Conservation (phyloP, 1,140 invertebrate species). For the Drosophila malerkotliana region DNA sequence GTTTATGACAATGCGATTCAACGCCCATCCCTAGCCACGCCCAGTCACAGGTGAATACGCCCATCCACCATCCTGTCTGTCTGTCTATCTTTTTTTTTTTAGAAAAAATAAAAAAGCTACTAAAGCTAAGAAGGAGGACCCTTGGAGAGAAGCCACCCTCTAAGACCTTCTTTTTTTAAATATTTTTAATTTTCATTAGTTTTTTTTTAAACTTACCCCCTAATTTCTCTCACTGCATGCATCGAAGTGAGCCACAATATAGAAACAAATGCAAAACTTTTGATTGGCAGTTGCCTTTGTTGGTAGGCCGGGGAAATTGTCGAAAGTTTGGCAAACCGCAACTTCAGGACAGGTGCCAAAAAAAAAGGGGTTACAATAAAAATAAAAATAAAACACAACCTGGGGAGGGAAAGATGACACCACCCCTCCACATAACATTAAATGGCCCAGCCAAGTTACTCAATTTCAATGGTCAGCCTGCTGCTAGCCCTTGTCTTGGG, state of each 20-base stretch:
- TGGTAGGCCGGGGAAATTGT: conserved; percentile 36
- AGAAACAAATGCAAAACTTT: conserved; percentile 60
- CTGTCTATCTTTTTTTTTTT: neutral
- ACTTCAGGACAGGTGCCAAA: conserved; percentile 64
- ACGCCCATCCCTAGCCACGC: conserved; percentile 18
- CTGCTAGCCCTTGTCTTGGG: neutral
- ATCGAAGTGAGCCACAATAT: conserved; percentile 34
- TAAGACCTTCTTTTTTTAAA: no score
- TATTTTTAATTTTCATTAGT: no score
- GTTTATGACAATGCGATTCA: conserved; percentile 67
- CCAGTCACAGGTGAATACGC: conserved; percentile 19
- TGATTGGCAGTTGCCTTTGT: conserved; percentile 74
- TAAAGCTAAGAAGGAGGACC: no score
- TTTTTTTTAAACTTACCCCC: no score
- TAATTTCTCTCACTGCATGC: conserved; percentile 2
- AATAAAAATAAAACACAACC: neutral
- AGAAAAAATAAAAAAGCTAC: neutral
- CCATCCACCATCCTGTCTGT: neutral
- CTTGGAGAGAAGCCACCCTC: no score
- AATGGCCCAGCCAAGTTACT: conserved; percentile 33
- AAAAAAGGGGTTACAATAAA: conserved; percentile 1
- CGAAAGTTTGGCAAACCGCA: conserved; percentile 52
- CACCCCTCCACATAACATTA: conserved; percentile 28
- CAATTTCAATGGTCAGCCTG: conserved; percentile 41
- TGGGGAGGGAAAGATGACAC: neutral